These are phyloP conservation scores for Cylas formicarius DNA, from an alignment of 1,140 invertebrate genomes.

Conservation along the genomic window DNA sequence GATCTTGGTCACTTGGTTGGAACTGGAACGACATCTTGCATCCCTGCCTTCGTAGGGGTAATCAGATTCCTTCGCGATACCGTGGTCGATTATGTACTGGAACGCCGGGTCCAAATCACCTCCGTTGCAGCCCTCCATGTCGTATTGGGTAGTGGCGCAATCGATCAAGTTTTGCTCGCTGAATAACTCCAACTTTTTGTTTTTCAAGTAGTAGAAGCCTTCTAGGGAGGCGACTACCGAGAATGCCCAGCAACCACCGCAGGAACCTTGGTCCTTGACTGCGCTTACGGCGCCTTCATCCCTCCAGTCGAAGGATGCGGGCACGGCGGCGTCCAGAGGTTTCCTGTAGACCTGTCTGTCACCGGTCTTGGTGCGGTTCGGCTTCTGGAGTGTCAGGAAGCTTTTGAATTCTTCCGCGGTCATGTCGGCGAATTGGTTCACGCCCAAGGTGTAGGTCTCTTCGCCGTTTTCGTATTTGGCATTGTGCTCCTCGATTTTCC, in stretches of 20 bases:
- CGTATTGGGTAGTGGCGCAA: slow-evolving; percentile 61
- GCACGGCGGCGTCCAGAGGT: no score
- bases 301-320: slow-evolving; percentile 29
- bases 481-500: slow-evolving; percentile 80
- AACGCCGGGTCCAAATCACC: slow-evolving; percentile 20
- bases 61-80: slow-evolving; percentile 18
- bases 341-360: no score
- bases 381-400: background rate
- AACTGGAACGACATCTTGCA: slow-evolving; percentile 6
- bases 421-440: slow-evolving; percentile 82
- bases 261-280: slow-evolving; percentile 32
- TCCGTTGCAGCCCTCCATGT: slow-evolving; percentile 16
- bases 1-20: slow-evolving; percentile 45
- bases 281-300: slow-evolving; percentile 26
- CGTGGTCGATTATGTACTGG: slow-evolving; percentile 45
- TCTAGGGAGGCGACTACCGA: slow-evolving; percentile 54
- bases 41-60: slow-evolving; percentile 17
- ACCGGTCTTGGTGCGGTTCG: no score
- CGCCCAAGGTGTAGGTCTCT: slow-evolving; percentile 54
- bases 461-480: slow-evolving; percentile 55
- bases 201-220: slow-evolving; percentile 85
- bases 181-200: slow-evolving; percentile 74
- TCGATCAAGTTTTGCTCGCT: slow-evolving; percentile 97
- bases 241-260: slow-evolving; percentile 51
- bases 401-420: slow-evolving; percentile 67